phyloP scores from a whole-genome alignment of 2,113 vertebrate genomes.

The Ascaphus truei region DNA sequence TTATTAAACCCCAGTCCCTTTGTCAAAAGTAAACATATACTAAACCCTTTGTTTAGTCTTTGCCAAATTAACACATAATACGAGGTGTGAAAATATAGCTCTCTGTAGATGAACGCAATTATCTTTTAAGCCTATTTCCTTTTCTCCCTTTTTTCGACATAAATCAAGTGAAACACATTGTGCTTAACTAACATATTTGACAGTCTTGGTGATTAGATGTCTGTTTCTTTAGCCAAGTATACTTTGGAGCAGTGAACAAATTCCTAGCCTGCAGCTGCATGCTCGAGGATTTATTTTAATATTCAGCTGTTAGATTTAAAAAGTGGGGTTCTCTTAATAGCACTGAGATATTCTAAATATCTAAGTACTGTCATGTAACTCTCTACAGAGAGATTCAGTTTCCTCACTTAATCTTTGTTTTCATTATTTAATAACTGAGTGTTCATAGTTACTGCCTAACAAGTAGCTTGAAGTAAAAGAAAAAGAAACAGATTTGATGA shows the following conservation, averaged over 20 bases:
- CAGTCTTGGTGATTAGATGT: slow-evolving; percentile 7
- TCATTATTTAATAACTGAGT: slow-evolving; percentile 11
- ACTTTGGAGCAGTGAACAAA: slow-evolving; percentile 3
- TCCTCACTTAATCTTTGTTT: slow-evolving; percentile 40
- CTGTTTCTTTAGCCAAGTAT: slow-evolving; percentile 13
- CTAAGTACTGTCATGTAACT: slow-evolving; percentile 21
- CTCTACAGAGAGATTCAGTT: slow-evolving; percentile 33
- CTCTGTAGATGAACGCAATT: too few relatives aligned
- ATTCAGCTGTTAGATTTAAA: slow-evolving; percentile 46
- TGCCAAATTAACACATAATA: background rate
- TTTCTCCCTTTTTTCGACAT: slow-evolving; percentile 21
- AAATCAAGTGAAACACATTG: background rate
- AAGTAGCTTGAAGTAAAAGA: background rate
- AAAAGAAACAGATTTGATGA: background rate
- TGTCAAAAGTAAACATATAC: background rate
- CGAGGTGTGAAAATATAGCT: too few relatives aligned
- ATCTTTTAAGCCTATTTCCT: fast-evolving
- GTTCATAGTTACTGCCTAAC: background rate
- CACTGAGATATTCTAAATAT: slow-evolving; percentile 25
- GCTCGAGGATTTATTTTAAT: slow-evolving; percentile 39
- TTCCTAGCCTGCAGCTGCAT: slow-evolving; percentile 25
- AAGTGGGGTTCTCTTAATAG: slow-evolving; percentile 29
- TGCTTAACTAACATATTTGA: slow-evolving; percentile 1
- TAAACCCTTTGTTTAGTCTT: background rate
- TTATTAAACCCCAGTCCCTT: background rate